Evolutionary conservation across 2,113 vertebrate species (phyloP), one percentile per base, ranked within the genome.

Genomic region (Bubo bubo): DNA sequence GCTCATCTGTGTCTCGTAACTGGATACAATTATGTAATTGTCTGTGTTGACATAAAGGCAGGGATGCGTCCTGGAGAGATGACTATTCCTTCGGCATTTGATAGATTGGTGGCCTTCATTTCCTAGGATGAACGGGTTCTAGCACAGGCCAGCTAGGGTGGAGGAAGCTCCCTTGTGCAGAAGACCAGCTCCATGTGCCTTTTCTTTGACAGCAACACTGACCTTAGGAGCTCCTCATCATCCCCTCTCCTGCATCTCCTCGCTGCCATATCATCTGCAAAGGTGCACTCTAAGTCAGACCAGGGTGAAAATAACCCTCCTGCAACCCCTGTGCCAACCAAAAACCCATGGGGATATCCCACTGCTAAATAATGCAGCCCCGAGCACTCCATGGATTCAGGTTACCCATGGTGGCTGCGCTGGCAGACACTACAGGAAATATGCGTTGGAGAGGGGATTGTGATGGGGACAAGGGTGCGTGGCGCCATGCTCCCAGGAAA

Each of bases 381-480:
- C 0, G 1, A 71, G 70, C 49, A 47, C 30, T 30, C 32, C 26
- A 30, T 2, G 4, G 28, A 19, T n/a, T 47, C 70, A 37, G 50
- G 73, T 22, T 50, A 45, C 30, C 30, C 10, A 0, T 16, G 35
- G 55, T 3, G 8, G 73, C 71, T n/a, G 28, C 1, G 0, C 66
- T 75, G 72, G 66, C 47, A 52, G 53, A 12, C 0, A 0, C 32
- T 28, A 6, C 1, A 1, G 76, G 55, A 67, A n/a, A 55, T 64
- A 26, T 0, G 2, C 1, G 3, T 64, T 30, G 26, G 35, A 37
- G 18, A 39, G 2, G 3, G 52, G 35, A 21, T 2, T 39, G 53
- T 80, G 66, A 27, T 0, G 2, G 14, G 83, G 22, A 80, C 4
- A 4, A 30, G 52, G 37, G 23, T 27, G 16, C 0, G 0, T 0